phyloP scores from a whole-genome alignment of 2,113 vertebrate genomes.

The Alouatta palliata region DNA sequence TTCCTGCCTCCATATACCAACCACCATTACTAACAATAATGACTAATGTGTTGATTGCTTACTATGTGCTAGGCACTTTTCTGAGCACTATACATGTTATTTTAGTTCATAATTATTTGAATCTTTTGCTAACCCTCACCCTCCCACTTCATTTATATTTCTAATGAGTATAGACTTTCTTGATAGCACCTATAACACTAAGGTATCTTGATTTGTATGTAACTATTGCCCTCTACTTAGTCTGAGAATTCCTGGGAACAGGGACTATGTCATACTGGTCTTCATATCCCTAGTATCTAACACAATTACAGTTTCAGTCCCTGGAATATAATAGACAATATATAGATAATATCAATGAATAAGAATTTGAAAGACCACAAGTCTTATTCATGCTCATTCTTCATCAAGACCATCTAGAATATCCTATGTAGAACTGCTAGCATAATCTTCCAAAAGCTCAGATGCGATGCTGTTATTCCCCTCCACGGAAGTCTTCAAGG shows the following conservation, averaged over 20 bases:
- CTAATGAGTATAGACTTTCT: not conserved
- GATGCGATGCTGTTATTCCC: not conserved
- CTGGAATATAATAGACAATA: not conserved
- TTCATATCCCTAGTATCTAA: not conserved
- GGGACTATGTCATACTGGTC: not conserved
- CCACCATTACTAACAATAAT: not conserved
- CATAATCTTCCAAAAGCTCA: not conserved
- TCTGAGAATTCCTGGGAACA: not conserved
- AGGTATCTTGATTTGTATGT: not conserved
- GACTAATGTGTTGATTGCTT: not conserved
- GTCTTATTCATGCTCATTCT: not conserved
- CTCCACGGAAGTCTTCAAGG: not conserved
- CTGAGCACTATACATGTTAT: not conserved
- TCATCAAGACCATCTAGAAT: not conserved
- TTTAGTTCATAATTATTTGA: conserved; percentile 3
- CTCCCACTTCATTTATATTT: not conserved
- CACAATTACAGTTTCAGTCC: conserved; percentile 3
- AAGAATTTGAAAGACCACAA: not conserved
- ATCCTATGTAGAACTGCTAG: not conserved
- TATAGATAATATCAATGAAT: not conserved
- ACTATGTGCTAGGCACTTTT: not conserved
- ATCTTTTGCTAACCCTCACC: not conserved
- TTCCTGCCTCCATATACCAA: not conserved
- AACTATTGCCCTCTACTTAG: not conserved
- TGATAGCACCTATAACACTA: not conserved